Evolutionary conservation across 2,888 invertebrate genomes (phyloP).

Genomic region (Encarsia formosa): DNA sequence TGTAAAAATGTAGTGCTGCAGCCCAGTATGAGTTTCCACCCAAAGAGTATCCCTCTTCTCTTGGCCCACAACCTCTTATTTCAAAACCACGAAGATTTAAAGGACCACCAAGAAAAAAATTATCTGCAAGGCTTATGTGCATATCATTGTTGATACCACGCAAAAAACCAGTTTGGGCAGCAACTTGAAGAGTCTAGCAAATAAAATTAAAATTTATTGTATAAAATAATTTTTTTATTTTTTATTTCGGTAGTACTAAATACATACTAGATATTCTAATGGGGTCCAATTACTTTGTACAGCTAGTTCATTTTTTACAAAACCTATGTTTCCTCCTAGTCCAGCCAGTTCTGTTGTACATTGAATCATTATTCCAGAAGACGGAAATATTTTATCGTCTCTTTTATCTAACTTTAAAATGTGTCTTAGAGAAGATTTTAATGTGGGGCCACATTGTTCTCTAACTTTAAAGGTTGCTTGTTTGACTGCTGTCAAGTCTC

Average conservation of each 20-base stretch:
- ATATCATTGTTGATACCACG: conserved; percentile 60
- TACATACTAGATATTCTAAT: conserved; percentile 53
- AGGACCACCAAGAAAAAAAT: conserved; percentile 87
- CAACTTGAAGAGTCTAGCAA: conserved; percentile 66
- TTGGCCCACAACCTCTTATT: conserved; percentile 82
- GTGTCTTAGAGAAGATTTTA: conserved; percentile 85
- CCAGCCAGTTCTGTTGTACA: conserved; percentile 81
- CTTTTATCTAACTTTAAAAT: conserved; percentile 74
- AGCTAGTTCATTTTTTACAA: conserved; percentile 75
- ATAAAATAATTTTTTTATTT: background rate
- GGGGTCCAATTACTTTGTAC: conserved; percentile 68
- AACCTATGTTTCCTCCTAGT: conserved; percentile 88
- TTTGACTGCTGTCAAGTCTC: conserved; percentile 73
- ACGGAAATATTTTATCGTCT: conserved; percentile 78
- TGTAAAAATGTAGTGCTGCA: conserved; percentile 79
- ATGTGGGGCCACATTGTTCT: conserved; percentile 82
- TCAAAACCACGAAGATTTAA: conserved; percentile 83
- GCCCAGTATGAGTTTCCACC: conserved; percentile 84
- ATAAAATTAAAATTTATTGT: background rate
- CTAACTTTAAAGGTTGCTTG: conserved; percentile 78
- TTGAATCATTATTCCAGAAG: conserved; percentile 67
- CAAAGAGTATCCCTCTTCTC: conserved; percentile 69
- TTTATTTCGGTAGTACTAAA: background rate
- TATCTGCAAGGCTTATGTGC: conserved; percentile 63
- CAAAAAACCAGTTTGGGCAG: conserved; percentile 67